Base-by-base conservation (phyloP, 2,888 invertebrate species). In the Caenorhabditis japonica region DNA sequence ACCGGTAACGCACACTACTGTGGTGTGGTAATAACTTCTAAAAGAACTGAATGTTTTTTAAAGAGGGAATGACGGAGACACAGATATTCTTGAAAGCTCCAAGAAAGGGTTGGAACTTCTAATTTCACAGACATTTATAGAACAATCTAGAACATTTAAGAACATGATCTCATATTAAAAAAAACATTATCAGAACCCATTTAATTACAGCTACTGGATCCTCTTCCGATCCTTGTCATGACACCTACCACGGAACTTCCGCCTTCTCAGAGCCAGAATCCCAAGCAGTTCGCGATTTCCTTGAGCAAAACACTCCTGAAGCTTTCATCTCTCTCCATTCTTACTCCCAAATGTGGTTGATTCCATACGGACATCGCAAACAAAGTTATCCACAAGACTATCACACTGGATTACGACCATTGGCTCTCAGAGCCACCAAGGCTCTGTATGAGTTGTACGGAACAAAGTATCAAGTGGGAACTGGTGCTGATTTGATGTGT, bases 221-320 rank as follows among this genome's bases (percentile, higher is more conserved):
- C 3, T 77, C 79, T 0, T 64, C 75, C 8, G 81, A 84, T 51
- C 80, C 84, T 1, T 87, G 87, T 61, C 84, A 85, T 33, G 87
- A 87, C 55, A 85, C 85, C 1, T 87, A 85, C 55, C 84, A 84
- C 34, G 87, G 87, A 1, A 70, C 81, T 0, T 53, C 77, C 3
- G 82, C 87, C 4, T 87, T 87, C 79, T 85, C 85, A 39, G 87
- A 87, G 56, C 86, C 87, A 2, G 87, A 87, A 70, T 83, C 87
- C 0, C 53, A 69, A 15, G 84, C 87, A 2, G 84, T 87, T 5
- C 69, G 81, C 7, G 83, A 86, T 44, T 87, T 87, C 64, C 71
- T 87, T 8, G 85, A 84, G 49, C 79, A 76, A 19, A 81, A 83
- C 58, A 81, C 77, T 12, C 84, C 86, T 0, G 82, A 85, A 59